Base-by-base conservation (phyloP, 2,113 vertebrate genomes). In the Echinops telfairi region DNA sequence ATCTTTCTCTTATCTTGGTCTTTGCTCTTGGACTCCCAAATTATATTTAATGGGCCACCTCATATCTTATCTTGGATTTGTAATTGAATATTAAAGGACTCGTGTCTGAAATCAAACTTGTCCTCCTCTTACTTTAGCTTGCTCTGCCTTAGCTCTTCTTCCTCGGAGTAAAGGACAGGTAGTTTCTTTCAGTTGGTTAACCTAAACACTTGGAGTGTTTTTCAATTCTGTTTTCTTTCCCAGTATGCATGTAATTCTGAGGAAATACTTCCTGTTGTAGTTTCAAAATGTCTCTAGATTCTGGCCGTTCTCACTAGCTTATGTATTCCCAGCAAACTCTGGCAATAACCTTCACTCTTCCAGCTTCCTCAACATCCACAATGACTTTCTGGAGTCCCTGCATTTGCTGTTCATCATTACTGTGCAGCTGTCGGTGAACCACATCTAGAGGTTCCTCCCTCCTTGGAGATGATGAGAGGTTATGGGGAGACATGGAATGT, bases 31-130 rank as follows among this genome's bases (percentile, higher is more conserved):
- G 14, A 53, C n/a, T 85, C 14, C 29, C 58, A 16, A 77, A 16
- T 84, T n/a, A 29, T 47, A 60, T 60, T 53, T 66, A 29, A 2
- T 20, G 60, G 16, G 17, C 3, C 31, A 57, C 7, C 25, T 76
- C 20, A 14, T 11, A 38, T 92, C 70, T 92, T 82, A n/a, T 53
- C 84, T 86, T 75, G 36, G 31, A 25, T 86, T n/a, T 75, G 80
- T 75, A 76, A 20, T 31, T 90, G 38, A 23, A 85, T 36, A 66
- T 29, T 83, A 31, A 87, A 53, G 9, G 47, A 73, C 27, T 15
- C 27, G 19, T 92, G 27, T 82, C 17, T 60, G 77, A 82, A 90
- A 38, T 17, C 88, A 86, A 58, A 47, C 31, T 38, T 12, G 36
- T 70, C 25, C 58, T 68, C 20, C 16, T 83, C 62, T 78, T 89